Base-by-base conservation (phyloP, 1,140 invertebrate genomes). In the Ceratina japonica region DNA sequence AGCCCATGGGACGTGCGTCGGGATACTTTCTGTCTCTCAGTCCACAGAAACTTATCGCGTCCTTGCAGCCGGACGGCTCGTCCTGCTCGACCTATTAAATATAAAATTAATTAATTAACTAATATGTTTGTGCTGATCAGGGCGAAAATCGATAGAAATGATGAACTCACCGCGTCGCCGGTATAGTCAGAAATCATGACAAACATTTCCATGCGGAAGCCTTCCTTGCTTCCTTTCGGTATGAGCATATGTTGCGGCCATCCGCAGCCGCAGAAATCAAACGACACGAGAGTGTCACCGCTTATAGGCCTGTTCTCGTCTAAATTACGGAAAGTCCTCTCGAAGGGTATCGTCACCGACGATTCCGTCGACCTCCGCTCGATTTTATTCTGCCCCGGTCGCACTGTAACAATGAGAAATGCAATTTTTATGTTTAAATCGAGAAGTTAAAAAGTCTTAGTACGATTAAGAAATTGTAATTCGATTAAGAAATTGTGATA, bases 211-310 rank as follows among this genome's bases (percentile, higher is more conserved):
- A 95, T 95, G 0, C 92, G 90, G 87, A 94, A 94, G 24, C 97
- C 97, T 74, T 94, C 93, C 3, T 93, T 89, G 3, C 90, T 94
- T 31, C 97, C 97, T 90, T 95, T 96, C 0, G 97, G 95, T 37
- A 97, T 89, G 1, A 98, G 93, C 95, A 97, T 95, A 88, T 98
- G 96, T 61, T 97, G 94, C 1, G 97, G 97, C 96, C 96, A 97
- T 64, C 97, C 97, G 89, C 97, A 97, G 51, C 97, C 96, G 90
- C 97, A 97, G 93, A 96, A 96, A 89, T 96, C 95, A 90, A 95
- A 96, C 85, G 94, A 93, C 2, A 92, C 88, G 3, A 93, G 86
- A 0, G 89, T 87, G 7, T 93, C 94, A 5, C 89, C 89, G 49
- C 92, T 90, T 0, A 91, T 91, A 2, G 95, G 94, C 0, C 95